Evolutionary conservation across 2,888 invertebrate genomes (phyloP).

Genomic region (Salpingus planirostris): DNA sequence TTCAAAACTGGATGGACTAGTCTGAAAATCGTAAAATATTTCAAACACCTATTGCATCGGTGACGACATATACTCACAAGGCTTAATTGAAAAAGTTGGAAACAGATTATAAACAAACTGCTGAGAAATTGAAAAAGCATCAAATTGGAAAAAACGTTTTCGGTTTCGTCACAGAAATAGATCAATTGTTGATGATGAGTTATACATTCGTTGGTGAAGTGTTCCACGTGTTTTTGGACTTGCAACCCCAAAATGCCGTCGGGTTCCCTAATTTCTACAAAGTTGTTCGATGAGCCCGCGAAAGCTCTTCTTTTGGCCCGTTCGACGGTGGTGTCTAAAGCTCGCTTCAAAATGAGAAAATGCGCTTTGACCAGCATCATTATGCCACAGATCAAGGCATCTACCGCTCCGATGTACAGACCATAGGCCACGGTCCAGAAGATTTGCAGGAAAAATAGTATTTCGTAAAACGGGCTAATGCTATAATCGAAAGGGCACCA

Average conservation of each 20-base stretch:
- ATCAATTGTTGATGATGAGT: conserved; percentile 12
- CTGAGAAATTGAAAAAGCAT: conserved; percentile 15
- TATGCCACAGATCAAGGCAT: conserved; percentile 11
- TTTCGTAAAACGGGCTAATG: conserved; percentile 8
- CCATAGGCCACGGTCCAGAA: conserved; percentile 7
- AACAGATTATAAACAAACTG: conserved; percentile 15
- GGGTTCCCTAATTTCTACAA: too few species aligned
- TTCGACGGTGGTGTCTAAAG: conserved; percentile 3
- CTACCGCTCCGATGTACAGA: conserved; percentile 9
- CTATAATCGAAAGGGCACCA: conserved; percentile 11
- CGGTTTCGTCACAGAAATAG: conserved; percentile 12
- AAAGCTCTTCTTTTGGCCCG: neutral
- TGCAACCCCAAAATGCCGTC: too few species aligned
- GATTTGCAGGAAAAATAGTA: conserved; percentile 9
- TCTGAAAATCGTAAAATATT: conserved; percentile 2
- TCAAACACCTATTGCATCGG: conserved; percentile 8
- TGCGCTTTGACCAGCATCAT: conserved; percentile 12
- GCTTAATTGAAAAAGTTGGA: conserved; percentile 14
- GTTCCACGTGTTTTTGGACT: conserved; percentile 3
- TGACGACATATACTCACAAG: neutral
- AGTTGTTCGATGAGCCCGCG: too few species aligned
- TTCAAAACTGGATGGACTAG: conserved; percentile 4
- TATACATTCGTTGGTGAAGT: conserved; percentile 9
- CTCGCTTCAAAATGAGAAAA: conserved; percentile 8
- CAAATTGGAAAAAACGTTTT: conserved; percentile 11